These are phyloP conservation scores for Leguminivora glycinivorella DNA, from an alignment of 1,140 invertebrate species.

Conservation along the genomic window DNA sequence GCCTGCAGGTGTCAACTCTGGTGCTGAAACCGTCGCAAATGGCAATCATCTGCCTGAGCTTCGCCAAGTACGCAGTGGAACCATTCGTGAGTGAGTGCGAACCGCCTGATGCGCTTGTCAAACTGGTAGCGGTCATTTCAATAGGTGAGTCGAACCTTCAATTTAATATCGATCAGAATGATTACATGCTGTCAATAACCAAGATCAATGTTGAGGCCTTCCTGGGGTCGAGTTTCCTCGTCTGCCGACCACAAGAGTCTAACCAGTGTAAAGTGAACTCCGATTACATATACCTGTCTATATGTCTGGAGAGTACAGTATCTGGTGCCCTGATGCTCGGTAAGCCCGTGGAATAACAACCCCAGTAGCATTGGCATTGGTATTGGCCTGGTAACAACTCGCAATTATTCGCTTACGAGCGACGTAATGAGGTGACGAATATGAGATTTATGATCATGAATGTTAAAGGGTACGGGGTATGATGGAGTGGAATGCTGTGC, in stretches of 20 bases:
- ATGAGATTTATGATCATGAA: not conserved
- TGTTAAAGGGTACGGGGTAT: not conserved
- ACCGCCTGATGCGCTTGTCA: slow-evolving; percentile 86
- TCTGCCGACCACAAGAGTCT: not conserved
- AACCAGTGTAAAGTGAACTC: not conserved
- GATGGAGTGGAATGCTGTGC: not conserved
- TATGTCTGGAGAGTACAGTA: not conserved
- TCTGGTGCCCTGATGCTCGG: not conserved
- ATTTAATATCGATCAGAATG: not conserved
- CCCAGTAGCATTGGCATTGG: not conserved
- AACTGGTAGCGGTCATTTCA: slow-evolving; percentile 88
- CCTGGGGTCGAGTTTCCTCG: not conserved
- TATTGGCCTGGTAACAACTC: not conserved
- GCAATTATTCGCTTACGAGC: not conserved
- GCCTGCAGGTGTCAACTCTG: slow-evolving; percentile 83
- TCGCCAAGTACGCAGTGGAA: slow-evolving; percentile 96
- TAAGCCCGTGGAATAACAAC: not conserved
- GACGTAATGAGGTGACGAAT: too few relatives aligned
- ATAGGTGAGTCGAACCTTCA: slow-evolving; percentile 81
- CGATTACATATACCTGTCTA: not conserved
- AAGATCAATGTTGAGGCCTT: slow-evolving; percentile 1
- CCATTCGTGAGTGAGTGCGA: slow-evolving; percentile 92
- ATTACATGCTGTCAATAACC: slow-evolving; percentile 4
- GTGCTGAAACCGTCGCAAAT: slow-evolving; percentile 95
- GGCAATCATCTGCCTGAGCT: slow-evolving; percentile 96